Conservation (phyloP, 2,888 invertebrate species). For the Liopterus haemorrhoidalis region DNA sequence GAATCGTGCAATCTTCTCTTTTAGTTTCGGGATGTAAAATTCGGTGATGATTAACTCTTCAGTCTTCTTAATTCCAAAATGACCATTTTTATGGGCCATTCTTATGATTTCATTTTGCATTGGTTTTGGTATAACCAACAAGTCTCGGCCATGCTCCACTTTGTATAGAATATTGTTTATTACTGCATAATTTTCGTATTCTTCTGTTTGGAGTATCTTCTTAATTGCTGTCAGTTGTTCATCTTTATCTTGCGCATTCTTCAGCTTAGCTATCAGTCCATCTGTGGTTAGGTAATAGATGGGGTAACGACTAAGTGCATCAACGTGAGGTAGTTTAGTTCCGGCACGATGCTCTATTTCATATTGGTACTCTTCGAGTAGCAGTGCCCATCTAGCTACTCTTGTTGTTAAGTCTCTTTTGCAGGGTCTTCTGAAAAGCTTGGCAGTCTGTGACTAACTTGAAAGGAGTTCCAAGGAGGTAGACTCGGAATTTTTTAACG, state of each 20-base stretch:
- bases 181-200: conserved; percentile 21
- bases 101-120: conserved; percentile 22
- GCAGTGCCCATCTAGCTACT: conserved; percentile 4
- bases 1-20: conserved; percentile 19
- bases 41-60: conserved; percentile 14
- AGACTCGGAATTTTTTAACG: conserved; percentile 6
- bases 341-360: conserved; percentile 1
- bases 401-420: not conserved
- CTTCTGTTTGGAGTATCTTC: conserved; percentile 15
- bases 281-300: no score
- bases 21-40: conserved; percentile 22
- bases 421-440: not conserved
- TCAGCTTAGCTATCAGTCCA: conserved; percentile 4
- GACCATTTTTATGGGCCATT: conserved; percentile 20
- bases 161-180: conserved; percentile 20
- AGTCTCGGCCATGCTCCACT: not conserved
- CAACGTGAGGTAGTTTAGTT: conserved; percentile 1
- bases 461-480: conserved; percentile 3
- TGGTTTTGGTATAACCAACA: conserved; percentile 17
- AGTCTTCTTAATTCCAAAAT: conserved; percentile 24
- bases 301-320: conserved; percentile 1
- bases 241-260: conserved; percentile 21
- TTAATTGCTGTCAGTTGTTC: conserved; percentile 22
- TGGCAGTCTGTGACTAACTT: conserved; percentile 6
- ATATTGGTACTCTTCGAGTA: conserved; percentile 10